Base-by-base conservation (phyloP, 2,113 vertebrate genomes). In the Dicaeum eximium region DNA sequence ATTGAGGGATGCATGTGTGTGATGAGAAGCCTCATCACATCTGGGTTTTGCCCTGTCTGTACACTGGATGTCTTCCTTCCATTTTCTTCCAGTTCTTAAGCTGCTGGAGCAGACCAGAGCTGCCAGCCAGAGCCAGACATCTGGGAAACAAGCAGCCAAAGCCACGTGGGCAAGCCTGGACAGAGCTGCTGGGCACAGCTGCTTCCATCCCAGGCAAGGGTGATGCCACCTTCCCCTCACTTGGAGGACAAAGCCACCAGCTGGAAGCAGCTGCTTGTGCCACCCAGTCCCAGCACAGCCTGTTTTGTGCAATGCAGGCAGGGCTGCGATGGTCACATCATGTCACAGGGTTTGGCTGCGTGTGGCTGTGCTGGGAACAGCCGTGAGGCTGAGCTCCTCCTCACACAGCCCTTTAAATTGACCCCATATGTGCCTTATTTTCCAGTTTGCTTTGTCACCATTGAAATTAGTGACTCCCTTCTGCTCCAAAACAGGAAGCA, bases 381-480 rank as follows among this genome's bases (percentile, higher is more conserved):
- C 82, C 4, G 0, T n/a, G 61, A 51, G 27, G 45, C 75, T 65
- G 45, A 50, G 79, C 66, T 94, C n/a, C 84, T 81, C 80, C 56
- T 86, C 66, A 10, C 56, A 33, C 44, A 86, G 82, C 56, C 66
- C 58, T 80, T 78, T 37, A 51, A 91, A 91, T 66, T 62, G 74
- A 73, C 85, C 75, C 74, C 67, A 60, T 60, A 67, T 90, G 92
- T 77, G 93, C 86, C 86, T 95, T 66, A 54, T 90, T 92, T 90
- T 73, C 58, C 80, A 80, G 51, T 44, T 69, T 70, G 64, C 87
- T 96, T 80, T 48, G 60, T 90, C 66, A 90, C 42, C 74, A 37
- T 2, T 88, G 51, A 82, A 95, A 45, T 65, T 37, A 93, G 62
- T 7, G 28, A 66, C 38, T 93, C 64, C 24, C 24, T 69, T 47